These are phyloP conservation scores for Oligia fasciuncula DNA, from an alignment of 2,888 invertebrate genomes.

Conservation along the genomic window DNA sequence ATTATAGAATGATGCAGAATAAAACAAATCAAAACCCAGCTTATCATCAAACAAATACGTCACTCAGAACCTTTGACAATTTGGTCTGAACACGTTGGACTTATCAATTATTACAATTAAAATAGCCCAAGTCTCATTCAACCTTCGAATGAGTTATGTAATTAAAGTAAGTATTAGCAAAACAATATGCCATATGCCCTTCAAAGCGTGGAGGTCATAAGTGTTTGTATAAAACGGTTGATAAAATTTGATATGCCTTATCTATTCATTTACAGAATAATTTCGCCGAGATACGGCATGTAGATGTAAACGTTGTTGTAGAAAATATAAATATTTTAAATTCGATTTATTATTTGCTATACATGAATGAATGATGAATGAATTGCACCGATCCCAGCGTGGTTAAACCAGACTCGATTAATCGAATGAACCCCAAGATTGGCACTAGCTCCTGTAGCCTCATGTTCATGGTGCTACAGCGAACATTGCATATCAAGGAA, in stretches of 20 bases:
- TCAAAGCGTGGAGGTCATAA: constrained; percentile 73
- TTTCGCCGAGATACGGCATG: constrained; percentile 35
- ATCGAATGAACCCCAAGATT: too few species aligned
- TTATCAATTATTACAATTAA: constrained; percentile 40
- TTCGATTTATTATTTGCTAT: background rate
- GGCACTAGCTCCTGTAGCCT: too few species aligned
- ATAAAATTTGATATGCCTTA: constrained; percentile 65
- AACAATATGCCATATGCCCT: constrained; percentile 65
- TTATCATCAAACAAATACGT: constrained; percentile 34
- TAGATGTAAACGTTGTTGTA: constrained; percentile 28
- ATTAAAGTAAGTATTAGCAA: constrained; percentile 44
- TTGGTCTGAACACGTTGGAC: constrained; percentile 1
- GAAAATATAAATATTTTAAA: constrained; percentile 9
- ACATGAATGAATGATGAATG: background rate
- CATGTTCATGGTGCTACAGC: too few species aligned
- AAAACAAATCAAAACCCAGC: constrained; percentile 22
- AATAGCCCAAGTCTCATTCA: constrained; percentile 33
- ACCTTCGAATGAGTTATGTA: constrained; percentile 43
- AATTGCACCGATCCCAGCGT: too few species aligned
- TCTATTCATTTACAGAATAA: constrained; percentile 54
- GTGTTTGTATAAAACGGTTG: constrained; percentile 65
- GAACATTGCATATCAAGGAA: too few species aligned
- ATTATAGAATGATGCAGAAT: constrained; percentile 2
- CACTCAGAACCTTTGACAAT: constrained; percentile 20
- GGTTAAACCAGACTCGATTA: too few species aligned